phyloP scores from a whole-genome alignment of 2,888 invertebrate genomes.

The Piscicola geometra region DNA sequence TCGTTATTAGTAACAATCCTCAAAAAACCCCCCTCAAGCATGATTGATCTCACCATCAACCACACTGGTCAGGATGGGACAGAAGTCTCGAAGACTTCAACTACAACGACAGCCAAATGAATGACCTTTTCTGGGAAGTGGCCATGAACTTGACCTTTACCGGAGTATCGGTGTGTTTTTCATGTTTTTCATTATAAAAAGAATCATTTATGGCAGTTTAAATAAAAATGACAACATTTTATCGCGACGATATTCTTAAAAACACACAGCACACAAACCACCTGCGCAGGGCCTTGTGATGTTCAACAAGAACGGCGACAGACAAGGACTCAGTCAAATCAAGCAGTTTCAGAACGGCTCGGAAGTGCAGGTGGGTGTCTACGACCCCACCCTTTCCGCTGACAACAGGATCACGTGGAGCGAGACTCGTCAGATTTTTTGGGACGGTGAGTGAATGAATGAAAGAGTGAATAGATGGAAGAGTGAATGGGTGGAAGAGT shows the following conservation, averaged over 20 bases:
- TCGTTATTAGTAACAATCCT: too few species aligned
- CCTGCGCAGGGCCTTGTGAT: conserved; percentile 42
- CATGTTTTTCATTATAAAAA: too few species aligned
- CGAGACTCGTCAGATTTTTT: conserved; percentile 32
- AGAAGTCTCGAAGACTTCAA: conserved; percentile 44
- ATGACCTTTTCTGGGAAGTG: conserved; percentile 39
- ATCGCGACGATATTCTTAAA: too few species aligned
- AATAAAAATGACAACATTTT: too few species aligned
- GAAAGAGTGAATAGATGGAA: too few species aligned
- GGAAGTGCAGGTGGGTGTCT: conserved; percentile 42
- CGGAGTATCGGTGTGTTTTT: conserved; percentile 43
- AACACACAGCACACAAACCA: too few species aligned
- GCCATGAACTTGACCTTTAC: conserved; percentile 41
- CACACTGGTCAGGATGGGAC: conserved; percentile 39
- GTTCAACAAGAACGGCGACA: conserved; percentile 45
- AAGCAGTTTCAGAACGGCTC: conserved; percentile 42
- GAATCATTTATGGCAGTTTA: too few species aligned
- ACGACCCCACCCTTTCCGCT: conserved; percentile 38
- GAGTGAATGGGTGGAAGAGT: too few species aligned
- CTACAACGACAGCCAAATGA: conserved; percentile 43
- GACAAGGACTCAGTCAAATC: conserved; percentile 42
- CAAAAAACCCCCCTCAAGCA: neutral
- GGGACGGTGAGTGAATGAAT: too few species aligned
- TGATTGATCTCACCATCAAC: neutral
- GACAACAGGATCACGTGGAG: conserved; percentile 40